These are phyloP conservation scores for Melanotaenia parkinsoni DNA, from an alignment of 2,797 vertebrate genomes.

Conservation along the genomic window DNA sequence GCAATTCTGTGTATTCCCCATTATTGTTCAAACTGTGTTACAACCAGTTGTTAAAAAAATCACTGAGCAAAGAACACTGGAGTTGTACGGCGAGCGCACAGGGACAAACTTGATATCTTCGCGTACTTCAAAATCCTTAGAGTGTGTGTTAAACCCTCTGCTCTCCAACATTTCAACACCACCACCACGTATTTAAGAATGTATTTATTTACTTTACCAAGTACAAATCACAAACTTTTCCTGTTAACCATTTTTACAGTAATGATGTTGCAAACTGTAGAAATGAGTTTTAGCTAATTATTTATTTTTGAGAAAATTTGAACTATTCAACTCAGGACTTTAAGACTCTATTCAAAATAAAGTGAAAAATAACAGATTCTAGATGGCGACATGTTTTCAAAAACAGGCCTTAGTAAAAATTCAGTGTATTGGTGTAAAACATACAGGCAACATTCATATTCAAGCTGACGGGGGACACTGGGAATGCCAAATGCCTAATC, in stretches of 20 bases:
- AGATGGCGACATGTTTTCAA: background rate
- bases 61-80: too few species aligned
- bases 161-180: slow-evolving; percentile 11
- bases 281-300: slow-evolving; percentile 1
- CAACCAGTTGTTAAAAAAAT: too few species aligned
- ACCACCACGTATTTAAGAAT: too few species aligned
- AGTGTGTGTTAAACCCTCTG: background rate
- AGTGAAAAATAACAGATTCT: background rate
- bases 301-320: background rate
- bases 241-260: background rate
- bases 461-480: slow-evolving; percentile 3
- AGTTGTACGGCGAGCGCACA: slow-evolving; percentile 13
- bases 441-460: slow-evolving; percentile 28
- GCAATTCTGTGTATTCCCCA: slow-evolving; percentile 45
- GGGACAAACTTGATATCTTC: slow-evolving; percentile 31
- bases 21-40: background rate
- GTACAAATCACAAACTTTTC: slow-evolving; percentile 17
- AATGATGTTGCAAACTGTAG: background rate
- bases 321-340: slow-evolving; percentile 1
- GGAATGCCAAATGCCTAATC: background rate
- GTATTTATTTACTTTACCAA: background rate
- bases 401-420: slow-evolving; percentile 1
- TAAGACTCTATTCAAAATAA: slow-evolving; percentile 3
- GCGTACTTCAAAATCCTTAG: background rate
- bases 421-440: slow-evolving; percentile 1